A percentile compares a stretch with the other conserved stretches of the same genome.
phyloP scores from a whole-genome alignment of 2,888 invertebrate genomes.

The Amorpha juglandis region DNA sequence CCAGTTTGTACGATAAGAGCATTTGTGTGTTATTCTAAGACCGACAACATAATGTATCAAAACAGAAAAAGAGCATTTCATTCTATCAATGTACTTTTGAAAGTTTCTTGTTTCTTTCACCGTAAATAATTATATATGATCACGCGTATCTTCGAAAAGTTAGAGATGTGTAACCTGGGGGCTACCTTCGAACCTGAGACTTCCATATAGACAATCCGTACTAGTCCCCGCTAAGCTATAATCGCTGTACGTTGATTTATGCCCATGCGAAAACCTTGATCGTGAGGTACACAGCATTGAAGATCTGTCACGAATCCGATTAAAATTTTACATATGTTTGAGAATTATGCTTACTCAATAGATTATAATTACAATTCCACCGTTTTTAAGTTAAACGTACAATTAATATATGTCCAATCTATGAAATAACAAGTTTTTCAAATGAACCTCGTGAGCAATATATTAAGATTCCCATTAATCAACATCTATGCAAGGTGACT shows the following conservation, averaged over 20 bases:
- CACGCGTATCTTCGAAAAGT: too few relatives aligned
- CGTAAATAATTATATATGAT: not conserved
- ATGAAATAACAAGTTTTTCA: conserved; percentile 53
- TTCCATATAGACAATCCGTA: too few relatives aligned
- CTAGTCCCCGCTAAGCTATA: too few relatives aligned
- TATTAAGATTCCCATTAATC: conserved; percentile 68
- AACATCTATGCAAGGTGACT: conserved; percentile 63
- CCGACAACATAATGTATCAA: too few relatives aligned
- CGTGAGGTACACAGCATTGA: conserved; percentile 18
- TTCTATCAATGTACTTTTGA: too few relatives aligned
- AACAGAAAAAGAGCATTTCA: too few relatives aligned
- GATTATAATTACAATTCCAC: not conserved
- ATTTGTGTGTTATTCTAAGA: too few relatives aligned
- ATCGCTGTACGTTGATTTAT: too few relatives aligned
- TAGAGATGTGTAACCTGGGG: too few relatives aligned
- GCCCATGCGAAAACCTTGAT: not conserved
- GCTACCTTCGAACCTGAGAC: too few relatives aligned
- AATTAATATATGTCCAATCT: conserved; percentile 51
- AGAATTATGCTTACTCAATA: conserved; percentile 5
- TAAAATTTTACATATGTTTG: conserved; percentile 46
- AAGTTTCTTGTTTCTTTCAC: too few relatives aligned
- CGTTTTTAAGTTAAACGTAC: not conserved
- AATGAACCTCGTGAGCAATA: conserved; percentile 56
- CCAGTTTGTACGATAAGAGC: too few relatives aligned
- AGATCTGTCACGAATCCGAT: conserved; percentile 41